Percentiles rank a stretch among this genome's conserved stretches.
Evolutionary conservation across 2,113 vertebrate species (phyloP).

Genomic region (Agelaius tricolor): DNA sequence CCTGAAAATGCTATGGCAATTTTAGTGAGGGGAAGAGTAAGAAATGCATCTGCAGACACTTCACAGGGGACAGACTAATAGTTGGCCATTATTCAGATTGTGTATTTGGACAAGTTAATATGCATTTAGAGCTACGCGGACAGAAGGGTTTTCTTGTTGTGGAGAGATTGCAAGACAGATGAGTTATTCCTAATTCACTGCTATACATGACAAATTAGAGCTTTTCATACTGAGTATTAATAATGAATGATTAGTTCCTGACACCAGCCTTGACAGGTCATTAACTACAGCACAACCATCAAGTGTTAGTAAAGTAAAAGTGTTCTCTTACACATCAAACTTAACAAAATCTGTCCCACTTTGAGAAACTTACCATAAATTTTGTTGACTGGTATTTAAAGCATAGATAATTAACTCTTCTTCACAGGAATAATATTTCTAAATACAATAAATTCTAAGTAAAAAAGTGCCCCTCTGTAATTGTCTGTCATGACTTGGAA

Average conservation of each 20-base stretch:
- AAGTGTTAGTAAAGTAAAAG: neutral
- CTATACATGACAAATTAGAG: neutral
- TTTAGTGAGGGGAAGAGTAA: neutral
- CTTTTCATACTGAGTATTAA: constrained; percentile 1
- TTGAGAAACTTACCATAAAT: constrained; percentile 38
- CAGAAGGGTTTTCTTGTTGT: neutral
- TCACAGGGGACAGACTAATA: constrained; percentile 1
- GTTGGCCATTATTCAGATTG: neutral
- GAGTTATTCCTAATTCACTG: constrained; percentile 22
- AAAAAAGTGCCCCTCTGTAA: constrained; percentile 42
- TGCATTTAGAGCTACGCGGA: neutral
- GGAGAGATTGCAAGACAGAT: neutral
- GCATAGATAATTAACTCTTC: constrained; percentile 65
- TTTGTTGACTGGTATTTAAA: constrained; percentile 53
- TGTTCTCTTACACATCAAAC: neutral
- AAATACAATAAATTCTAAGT: constrained; percentile 58
- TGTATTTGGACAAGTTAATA: neutral
- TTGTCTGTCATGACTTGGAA: constrained; percentile 63
- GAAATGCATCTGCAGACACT: constrained; percentile 3
- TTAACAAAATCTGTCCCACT: constrained; percentile 18
- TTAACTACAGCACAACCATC: neutral
- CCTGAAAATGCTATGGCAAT: neutral
- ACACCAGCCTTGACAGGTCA: neutral
- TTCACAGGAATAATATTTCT: constrained; percentile 39
- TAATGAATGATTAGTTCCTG: constrained; percentile 15